Conservation (phyloP, 1,140 invertebrate species). For the Hycleus phaleratus region DNA sequence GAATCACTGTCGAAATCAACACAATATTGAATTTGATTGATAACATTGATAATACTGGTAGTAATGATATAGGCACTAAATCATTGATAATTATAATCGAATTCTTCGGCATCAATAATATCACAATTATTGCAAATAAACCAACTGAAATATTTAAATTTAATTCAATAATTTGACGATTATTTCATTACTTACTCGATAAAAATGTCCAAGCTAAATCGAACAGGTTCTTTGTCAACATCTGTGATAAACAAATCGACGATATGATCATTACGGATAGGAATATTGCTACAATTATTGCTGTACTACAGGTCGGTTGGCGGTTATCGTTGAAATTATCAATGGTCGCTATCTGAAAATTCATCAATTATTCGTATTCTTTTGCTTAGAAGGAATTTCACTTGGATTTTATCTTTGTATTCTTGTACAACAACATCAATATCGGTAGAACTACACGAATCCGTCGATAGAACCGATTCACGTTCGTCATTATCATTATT, state of each 20-base stretch:
- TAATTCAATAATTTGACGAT: not conserved
- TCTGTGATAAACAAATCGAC: slow-evolving; percentile 10
- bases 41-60: slow-evolving; percentile 1
- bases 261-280: slow-evolving; percentile 6
- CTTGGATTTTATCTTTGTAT: slow-evolving; percentile 48
- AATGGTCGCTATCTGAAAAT: slow-evolving; percentile 24
- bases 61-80: slow-evolving; percentile 3
- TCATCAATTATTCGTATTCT: not conserved
- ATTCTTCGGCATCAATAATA: slow-evolving; percentile 6
- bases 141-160: slow-evolving; percentile 1
- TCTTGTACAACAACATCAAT: slow-evolving; percentile 51
- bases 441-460: slow-evolving; percentile 46
- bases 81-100: not conserved
- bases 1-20: not conserved
- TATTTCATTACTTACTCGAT: not conserved
- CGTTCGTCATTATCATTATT: not conserved
- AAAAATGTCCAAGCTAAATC: slow-evolving; percentile 6
- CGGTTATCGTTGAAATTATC: slow-evolving; percentile 23
- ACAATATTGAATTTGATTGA: slow-evolving; percentile 3
- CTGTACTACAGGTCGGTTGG: slow-evolving; percentile 16
- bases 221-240: not conserved
- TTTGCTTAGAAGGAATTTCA: slow-evolving; percentile 18
- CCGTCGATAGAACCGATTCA: slow-evolving; percentile 38
- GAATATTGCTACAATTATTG: slow-evolving; percentile 8
- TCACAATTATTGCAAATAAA: slow-evolving; percentile 4